A percentile compares a stretch with the other conserved stretches of the same genome.
phyloP scores from a whole-genome alignment of 1,140 invertebrate genomes.

The Doryteuthis pealeii region DNA sequence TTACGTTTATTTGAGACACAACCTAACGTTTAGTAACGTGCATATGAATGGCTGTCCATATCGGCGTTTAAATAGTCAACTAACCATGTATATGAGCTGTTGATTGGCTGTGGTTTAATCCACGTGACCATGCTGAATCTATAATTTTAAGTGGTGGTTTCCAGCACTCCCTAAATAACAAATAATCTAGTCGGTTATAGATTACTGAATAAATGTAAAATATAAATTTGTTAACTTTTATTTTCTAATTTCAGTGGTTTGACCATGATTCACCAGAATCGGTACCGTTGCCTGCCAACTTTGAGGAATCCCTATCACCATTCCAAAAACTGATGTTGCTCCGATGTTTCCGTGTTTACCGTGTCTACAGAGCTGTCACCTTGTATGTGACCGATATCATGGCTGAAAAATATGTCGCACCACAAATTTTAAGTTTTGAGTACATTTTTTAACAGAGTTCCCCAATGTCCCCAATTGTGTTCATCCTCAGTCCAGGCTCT shows the following conservation, averaged over 20 bases:
- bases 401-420: conserved; percentile 82
- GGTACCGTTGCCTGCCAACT: conserved; percentile 68
- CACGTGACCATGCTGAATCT: too few relatives aligned
- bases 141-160: too few relatives aligned
- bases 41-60: too few relatives aligned
- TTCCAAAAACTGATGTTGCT: conserved; percentile 81
- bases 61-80: too few relatives aligned
- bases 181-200: too few relatives aligned
- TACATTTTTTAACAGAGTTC: conserved; percentile 80
- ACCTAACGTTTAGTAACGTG: too few relatives aligned
- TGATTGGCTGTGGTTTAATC: too few relatives aligned
- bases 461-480: conserved; percentile 77
- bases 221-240: too few relatives aligned
- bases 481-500: conserved; percentile 83
- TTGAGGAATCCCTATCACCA: conserved; percentile 65
- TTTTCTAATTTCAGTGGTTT: conserved; percentile 70
- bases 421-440: conserved; percentile 79
- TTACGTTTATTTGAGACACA: too few relatives aligned
- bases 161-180: too few relatives aligned
- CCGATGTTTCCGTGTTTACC: conserved; percentile 82
- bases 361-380: conserved; percentile 78
- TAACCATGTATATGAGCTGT: too few relatives aligned
- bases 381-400: conserved; percentile 78
- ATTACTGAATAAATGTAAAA: too few relatives aligned
- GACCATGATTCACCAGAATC: conserved; percentile 78